Base-by-base conservation (phyloP, 1,140 invertebrate species). In the Drosophila elegans region DNA sequence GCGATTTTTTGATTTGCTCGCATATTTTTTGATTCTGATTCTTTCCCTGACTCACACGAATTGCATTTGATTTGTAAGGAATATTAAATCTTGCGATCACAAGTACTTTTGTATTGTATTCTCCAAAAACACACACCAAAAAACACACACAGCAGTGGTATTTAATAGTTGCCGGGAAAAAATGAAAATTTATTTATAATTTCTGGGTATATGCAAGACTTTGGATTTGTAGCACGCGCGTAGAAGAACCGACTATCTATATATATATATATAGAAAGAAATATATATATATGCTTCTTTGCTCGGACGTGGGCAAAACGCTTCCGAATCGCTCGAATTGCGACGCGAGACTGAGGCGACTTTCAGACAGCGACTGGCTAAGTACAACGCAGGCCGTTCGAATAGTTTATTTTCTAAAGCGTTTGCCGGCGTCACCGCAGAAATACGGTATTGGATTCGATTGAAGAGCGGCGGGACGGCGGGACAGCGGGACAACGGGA, bases 241-340 rank as follows among this genome's bases (percentile, higher is more conserved):
- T 34, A 34, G 25, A 64, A 56, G 64, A 74, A 62, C 27, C 57
- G 57, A 53, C 34, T 55, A 25, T 21, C 16, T 29, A 21, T 49
- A 27, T 44, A 53, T 44, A 16, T 45, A 53, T 44, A 44, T 61
- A 41, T 54, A 10, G 9, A 3, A 27, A 32, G 41, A 34, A 34
- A 41, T 64, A 66, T 74, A 41, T 21, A 49, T 48, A 39, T 41
- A 38, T 36, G 41, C 25, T 51, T 42, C 60, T 64, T 42, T 25
- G 16, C 54, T 75, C 46, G 61, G 52, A 67, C 74, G 73, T 76
- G 61, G 55, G 41, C 73, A 77, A 86, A 84, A 81, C 73, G 82
- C 84, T 90, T 84, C 84, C 85, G 85, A 89, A 90, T 90, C 80
- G 84, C 84, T 88, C 77, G 84, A 88, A 89, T 78, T 89, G 80